Evolutionary conservation across 2,113 vertebrate genomes (phyloP).

Genomic region (Siniperca chuatsi): DNA sequence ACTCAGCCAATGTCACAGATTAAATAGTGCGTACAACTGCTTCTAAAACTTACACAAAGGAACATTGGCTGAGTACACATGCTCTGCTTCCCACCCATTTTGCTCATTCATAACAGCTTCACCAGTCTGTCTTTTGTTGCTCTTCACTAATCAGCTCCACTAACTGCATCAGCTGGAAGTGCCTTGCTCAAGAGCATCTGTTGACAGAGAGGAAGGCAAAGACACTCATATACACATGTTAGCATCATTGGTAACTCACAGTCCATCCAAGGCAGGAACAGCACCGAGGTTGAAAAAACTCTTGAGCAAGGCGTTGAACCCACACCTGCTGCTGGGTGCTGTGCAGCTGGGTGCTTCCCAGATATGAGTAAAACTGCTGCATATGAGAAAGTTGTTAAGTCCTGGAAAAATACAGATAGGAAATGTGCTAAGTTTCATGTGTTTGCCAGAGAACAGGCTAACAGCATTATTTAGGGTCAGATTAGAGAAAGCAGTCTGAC

Average conservation of each 20-base stretch:
- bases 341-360: background rate
- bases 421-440: background rate
- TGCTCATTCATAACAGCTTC: conserved; percentile 24
- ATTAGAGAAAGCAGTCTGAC: conserved; percentile 41
- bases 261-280: conserved; percentile 6
- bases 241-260: conserved; percentile 9
- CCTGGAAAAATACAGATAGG: background rate
- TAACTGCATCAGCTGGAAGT: conserved; percentile 27
- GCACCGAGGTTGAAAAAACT: background rate
- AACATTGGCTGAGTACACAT: background rate
- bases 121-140: background rate
- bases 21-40: background rate
- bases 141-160: conserved; percentile 14
- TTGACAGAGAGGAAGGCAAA: background rate
- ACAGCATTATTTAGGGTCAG: conserved; percentile 38
- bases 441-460: background rate
- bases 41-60: background rate
- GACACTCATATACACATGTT: background rate
- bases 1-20: background rate
- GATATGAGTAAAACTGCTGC: background rate
- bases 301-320: background rate
- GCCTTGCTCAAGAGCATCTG: conserved; percentile 66
- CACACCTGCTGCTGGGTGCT: background rate
- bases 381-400: background rate
- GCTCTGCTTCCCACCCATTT: conserved; percentile 38